Conservation (phyloP, 1,140 invertebrate species). For the Bombus polaris region DNA sequence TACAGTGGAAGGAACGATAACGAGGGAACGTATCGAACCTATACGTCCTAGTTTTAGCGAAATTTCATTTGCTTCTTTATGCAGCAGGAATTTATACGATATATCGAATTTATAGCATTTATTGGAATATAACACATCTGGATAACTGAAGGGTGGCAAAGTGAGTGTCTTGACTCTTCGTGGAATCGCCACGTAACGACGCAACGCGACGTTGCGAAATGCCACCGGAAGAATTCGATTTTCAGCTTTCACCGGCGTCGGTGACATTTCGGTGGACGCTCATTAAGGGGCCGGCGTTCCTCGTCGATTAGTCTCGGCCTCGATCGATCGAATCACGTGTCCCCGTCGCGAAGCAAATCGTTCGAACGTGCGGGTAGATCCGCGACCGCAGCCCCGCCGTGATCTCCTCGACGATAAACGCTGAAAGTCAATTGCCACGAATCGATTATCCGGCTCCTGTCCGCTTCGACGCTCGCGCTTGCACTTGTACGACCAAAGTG, state of each 20-base stretch:
- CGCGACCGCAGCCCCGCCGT: slow-evolving; percentile 21
- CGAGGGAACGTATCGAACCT: background rate
- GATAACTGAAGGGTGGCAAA: background rate
- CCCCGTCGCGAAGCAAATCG: slow-evolving; percentile 44
- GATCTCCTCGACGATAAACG: slow-evolving; percentile 60
- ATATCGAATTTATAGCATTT: background rate
- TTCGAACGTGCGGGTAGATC: slow-evolving; percentile 44
- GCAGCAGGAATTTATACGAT: background rate
- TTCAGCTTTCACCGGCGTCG: slow-evolving; percentile 58
- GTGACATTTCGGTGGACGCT: slow-evolving; percentile 63
- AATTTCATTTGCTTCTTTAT: background rate
- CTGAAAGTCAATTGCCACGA: slow-evolving; percentile 59
- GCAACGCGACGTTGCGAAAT: slow-evolving; percentile 30
- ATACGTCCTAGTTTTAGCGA: background rate
- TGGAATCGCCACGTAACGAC: background rate
- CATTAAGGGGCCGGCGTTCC: slow-evolving; percentile 52
- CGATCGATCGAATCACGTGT: slow-evolving; percentile 57
- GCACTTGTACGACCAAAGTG: background rate
- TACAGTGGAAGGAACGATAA: background rate
- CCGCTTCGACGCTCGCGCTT: background rate
- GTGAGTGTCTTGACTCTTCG: no score
- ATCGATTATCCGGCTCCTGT: slow-evolving; percentile 45
- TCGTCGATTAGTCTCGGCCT: slow-evolving; percentile 52
- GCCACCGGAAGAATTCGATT: slow-evolving; percentile 45
- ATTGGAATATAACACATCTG: no score